Percentiles rank a stretch among this genome's conserved stretches.
Evolutionary conservation across 1,140 invertebrate genomes (phyloP).

Genomic region (Scaptomyza pallida): DNA sequence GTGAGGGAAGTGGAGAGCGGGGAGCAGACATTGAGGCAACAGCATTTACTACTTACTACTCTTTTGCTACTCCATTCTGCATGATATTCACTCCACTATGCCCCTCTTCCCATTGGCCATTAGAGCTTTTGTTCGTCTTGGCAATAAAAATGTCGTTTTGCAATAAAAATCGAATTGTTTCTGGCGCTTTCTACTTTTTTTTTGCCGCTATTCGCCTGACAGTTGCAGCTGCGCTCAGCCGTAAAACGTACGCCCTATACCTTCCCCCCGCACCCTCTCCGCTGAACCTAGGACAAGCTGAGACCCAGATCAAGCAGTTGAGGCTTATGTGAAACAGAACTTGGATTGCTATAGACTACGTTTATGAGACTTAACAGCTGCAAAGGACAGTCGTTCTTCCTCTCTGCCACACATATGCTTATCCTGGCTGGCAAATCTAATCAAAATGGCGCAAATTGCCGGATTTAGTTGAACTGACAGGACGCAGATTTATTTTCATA

Average conservation of each 20-base stretch:
- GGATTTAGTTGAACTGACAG: conserved; percentile 31
- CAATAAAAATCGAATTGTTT: conserved; percentile 61
- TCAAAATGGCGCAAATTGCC: conserved; percentile 56
- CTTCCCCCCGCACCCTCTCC: background rate
- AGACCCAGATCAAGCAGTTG: background rate
- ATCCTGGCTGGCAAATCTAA: conserved; percentile 25
- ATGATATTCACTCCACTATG: background rate
- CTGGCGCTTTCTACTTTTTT: conserved; percentile 6
- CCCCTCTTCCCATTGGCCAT: background rate
- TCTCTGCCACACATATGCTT: background rate
- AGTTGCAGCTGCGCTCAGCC: conserved; percentile 49
- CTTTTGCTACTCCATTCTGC: background rate
- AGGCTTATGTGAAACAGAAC: background rate
- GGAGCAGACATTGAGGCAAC: background rate
- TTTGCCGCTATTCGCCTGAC: conserved; percentile 27
- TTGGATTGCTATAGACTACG: background rate
- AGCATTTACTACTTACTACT: background rate
- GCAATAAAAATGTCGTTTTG: conserved; percentile 66
- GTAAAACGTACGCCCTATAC: background rate
- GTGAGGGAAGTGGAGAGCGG: conserved; percentile 29
- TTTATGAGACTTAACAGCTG: conserved; percentile 8
- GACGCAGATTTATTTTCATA: conserved; percentile 40
- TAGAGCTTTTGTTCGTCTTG: conserved; percentile 3
- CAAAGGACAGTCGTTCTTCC: background rate
- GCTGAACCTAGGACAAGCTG: background rate